Evolutionary conservation across 2,797 vertebrate species (phyloP).

Genomic region (Manis crassicaudata): DNA sequence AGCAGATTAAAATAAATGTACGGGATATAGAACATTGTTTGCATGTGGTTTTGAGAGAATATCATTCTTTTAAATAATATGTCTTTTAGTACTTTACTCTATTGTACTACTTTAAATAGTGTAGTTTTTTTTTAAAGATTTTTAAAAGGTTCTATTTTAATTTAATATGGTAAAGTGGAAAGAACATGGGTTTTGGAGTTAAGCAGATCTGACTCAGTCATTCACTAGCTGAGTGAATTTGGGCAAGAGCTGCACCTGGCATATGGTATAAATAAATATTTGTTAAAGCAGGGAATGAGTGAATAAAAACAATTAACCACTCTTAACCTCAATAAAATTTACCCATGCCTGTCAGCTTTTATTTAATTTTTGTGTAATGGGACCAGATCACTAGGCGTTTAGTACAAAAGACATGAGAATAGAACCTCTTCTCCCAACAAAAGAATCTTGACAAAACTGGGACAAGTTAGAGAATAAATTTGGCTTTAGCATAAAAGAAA

Average conservation of each 20-base stretch:
- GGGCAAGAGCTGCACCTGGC: background rate
- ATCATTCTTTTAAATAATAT: constrained; percentile 49
- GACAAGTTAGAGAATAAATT: background rate
- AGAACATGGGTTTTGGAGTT: background rate
- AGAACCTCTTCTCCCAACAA: background rate
- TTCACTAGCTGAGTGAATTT: background rate
- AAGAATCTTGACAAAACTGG: background rate
- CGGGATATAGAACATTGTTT: constrained; percentile 24
- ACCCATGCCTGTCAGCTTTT: background rate
- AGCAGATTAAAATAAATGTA: constrained; percentile 50
- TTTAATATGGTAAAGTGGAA: background rate
- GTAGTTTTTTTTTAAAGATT: background rate
- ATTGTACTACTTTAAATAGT: background rate
- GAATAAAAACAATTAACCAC: background rate
- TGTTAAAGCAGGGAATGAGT: background rate
- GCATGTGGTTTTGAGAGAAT: constrained; percentile 51
- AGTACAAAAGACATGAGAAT: background rate
- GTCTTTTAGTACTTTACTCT: background rate
- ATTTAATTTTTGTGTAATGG: background rate
- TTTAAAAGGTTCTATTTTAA: constrained; percentile 26
- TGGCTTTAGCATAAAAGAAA: background rate
- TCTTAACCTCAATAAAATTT: background rate
- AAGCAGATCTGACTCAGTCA: background rate
- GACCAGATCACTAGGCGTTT: background rate
- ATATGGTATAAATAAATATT: background rate